These are phyloP conservation scores for Tarsius wallacei DNA, from an alignment of 2,797 vertebrate genomes.

Conservation along the genomic window DNA sequence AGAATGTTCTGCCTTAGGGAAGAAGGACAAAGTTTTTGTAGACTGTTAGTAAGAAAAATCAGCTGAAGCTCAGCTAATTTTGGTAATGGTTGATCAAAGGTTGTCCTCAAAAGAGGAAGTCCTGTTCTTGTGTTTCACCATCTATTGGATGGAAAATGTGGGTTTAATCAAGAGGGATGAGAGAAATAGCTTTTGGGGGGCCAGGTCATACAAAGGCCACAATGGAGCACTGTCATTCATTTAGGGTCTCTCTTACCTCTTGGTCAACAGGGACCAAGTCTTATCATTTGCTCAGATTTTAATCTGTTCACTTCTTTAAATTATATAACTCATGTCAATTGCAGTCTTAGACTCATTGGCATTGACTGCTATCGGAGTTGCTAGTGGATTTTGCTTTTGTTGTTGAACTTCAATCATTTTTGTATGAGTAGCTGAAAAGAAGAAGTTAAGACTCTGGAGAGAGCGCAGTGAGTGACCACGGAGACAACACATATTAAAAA, in stretches of 20 bases:
- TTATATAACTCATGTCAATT: not conserved
- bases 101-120: not conserved
- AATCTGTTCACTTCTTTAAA: not conserved
- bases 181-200: not conserved
- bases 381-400: not conserved
- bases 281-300: not conserved
- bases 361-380: not conserved
- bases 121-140: not conserved
- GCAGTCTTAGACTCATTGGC: not conserved
- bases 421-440: not conserved
- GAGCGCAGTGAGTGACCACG: not conserved
- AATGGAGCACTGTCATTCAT: not conserved
- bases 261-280: not conserved
- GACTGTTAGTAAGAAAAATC: not conserved
- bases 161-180: not conserved
- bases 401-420: not conserved
- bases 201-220: not conserved
- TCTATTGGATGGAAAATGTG: not conserved
- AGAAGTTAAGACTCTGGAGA: not conserved
- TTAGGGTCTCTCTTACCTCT: not conserved
- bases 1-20: not conserved
- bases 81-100: not conserved
- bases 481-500: not conserved
- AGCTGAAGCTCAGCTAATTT: not conserved
- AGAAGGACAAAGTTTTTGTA: not conserved